phyloP scores from a whole-genome alignment of 2,888 invertebrate species.

The Malacosoma neustria region DNA sequence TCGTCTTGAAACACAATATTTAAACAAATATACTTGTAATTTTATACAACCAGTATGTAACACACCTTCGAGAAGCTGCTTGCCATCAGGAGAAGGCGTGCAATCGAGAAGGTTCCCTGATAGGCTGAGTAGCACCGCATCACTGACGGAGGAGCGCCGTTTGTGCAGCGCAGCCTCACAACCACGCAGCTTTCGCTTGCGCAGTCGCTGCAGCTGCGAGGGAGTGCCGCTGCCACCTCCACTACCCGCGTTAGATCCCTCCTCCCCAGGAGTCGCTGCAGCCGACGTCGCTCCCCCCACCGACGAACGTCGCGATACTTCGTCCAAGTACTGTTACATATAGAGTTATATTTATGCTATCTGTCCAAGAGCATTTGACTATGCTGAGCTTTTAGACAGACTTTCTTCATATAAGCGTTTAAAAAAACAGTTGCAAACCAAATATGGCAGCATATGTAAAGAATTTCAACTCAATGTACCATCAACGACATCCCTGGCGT shows the following conservation, averaged over 20 bases:
- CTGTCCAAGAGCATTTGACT: too few relatives aligned
- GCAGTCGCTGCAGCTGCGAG: constrained; percentile 66
- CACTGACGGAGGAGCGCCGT: constrained; percentile 89
- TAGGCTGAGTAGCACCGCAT: constrained; percentile 87
- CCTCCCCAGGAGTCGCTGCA: constrained; percentile 17
- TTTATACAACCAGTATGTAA: too few relatives aligned
- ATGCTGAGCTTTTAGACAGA: too few relatives aligned
- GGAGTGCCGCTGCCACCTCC: constrained; percentile 34
- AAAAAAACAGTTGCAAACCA: too few relatives aligned
- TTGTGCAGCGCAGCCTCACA: constrained; percentile 79
- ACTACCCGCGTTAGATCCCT: constrained; percentile 15
- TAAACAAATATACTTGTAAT: too few relatives aligned
- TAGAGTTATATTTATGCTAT: too few relatives aligned
- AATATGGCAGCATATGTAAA: too few relatives aligned
- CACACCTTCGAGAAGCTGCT: constrained; percentile 68
- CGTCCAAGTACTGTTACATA: constrained; percentile 66
- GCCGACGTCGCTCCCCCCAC: constrained; percentile 38
- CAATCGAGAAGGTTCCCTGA: constrained; percentile 93
- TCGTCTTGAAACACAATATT: too few relatives aligned
- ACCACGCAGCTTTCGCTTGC: constrained; percentile 86
- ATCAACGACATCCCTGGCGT: too few relatives aligned
- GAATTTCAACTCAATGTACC: too few relatives aligned
- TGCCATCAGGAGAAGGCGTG: constrained; percentile 87
- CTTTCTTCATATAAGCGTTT: too few relatives aligned
- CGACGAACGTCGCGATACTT: constrained; percentile 65